These are phyloP conservation scores for Sceliomorpha sp. DNA, from an alignment of 2,888 invertebrate genomes.

Conservation along the genomic window DNA sequence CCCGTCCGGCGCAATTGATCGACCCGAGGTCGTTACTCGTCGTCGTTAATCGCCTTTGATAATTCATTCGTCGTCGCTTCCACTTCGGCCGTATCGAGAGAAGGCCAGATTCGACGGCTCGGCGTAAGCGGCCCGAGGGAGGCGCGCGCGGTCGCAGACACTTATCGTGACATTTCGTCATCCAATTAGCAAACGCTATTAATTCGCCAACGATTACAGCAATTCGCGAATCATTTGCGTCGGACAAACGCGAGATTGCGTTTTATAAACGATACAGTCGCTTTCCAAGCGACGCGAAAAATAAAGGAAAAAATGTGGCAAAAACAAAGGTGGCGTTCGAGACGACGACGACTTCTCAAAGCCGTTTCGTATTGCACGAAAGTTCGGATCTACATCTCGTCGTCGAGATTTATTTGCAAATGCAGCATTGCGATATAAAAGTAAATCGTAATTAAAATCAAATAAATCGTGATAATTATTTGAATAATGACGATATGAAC, in stretches of 20 bases:
- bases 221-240: slow-evolving; percentile 4
- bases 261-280: background rate
- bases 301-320: too few species aligned
- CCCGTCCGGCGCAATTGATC: slow-evolving; percentile 13
- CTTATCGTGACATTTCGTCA: slow-evolving; percentile 18
- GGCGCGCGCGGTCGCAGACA: slow-evolving; percentile 2
- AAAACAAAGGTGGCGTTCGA: too few species aligned
- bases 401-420: too few species aligned
- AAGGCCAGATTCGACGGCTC: background rate
- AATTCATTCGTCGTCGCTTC: slow-evolving; percentile 13
- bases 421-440: too few species aligned
- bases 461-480: too few species aligned
- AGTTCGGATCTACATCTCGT: too few species aligned
- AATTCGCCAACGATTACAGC: slow-evolving; percentile 3
- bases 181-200: slow-evolving; percentile 19
- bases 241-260: slow-evolving; percentile 1
- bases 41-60: slow-evolving; percentile 8
- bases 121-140: background rate
- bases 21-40: slow-evolving; percentile 10
- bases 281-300: too few species aligned
- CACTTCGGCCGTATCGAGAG: too few species aligned
- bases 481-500: too few species aligned
- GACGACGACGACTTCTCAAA: too few species aligned
- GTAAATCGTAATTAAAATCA: too few species aligned
- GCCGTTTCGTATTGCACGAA: too few species aligned